Evolutionary conservation across 2,797 vertebrate species (phyloP), one percentile per base, ranked within the genome.

Genomic region (Threskiornis aethiopicus): DNA sequence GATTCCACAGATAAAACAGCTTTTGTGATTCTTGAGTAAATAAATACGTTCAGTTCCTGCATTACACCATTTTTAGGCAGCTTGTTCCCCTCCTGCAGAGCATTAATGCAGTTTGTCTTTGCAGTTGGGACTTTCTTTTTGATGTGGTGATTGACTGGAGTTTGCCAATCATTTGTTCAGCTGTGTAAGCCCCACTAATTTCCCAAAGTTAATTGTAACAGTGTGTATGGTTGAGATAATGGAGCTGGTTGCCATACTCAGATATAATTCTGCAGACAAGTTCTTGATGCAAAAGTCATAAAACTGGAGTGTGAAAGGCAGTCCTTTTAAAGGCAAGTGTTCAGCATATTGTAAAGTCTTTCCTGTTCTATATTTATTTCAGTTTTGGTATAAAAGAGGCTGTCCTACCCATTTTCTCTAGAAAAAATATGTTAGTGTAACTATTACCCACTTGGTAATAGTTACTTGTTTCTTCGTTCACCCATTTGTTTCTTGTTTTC

Each of bases 371-470:
- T 80, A 59, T 84, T 98, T 97, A 83, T 96, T 97, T 97, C 71
- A 90, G 81, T 95, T 97, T 97, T 94, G 81, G 41, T 95, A 91
- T 97, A 85, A 97, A 97, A 96, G 83, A 96, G 87, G 62, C 59
- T 70, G 51, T 93, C 71, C n/a, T 96, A 91, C 66, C 31, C 22
- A 85, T 96, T 97, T 97, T 96, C 55, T 95, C 64, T 96, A 69
- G 91, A 96, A 97, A 80, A 89, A 8, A 24, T 58, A 57, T 70
- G 64, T 67, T 94, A 75, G 62, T 83, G n/a, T 93, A 96, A 87
- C 84, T 93, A 24, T 71, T 95, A 89, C n/a, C 47, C 44, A 57
- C 46, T 95, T 97, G 87, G 92, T 41, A 41, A 41, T 41, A 41
- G 41, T 41, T 41, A 14, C 14, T 41, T 3, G 13, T 41, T 41